A percentile compares a stretch with the other conserved stretches of the same genome.
Evolutionary conservation across 2,888 invertebrate species (phyloP).

Genomic region (Pollenia labialis): DNA sequence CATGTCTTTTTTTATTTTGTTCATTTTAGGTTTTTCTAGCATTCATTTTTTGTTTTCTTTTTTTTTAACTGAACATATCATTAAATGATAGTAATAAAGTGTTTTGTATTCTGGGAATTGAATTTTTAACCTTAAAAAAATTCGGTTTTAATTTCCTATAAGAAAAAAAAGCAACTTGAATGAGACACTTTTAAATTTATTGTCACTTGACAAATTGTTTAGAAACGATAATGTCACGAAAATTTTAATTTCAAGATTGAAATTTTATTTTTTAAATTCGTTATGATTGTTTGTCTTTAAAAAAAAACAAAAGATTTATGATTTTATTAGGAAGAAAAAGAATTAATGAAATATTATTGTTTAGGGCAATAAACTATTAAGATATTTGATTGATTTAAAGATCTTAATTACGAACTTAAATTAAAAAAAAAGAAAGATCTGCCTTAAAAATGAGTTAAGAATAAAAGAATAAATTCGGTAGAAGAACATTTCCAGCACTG

Average conservation of each 20-base stretch:
- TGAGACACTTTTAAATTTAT: conserved; percentile 35
- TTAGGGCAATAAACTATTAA: background rate
- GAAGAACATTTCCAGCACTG: too few species aligned
- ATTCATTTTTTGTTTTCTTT: background rate
- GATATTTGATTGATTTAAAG: too few species aligned
- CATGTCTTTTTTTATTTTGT: conserved; percentile 34
- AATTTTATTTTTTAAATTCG: conserved; percentile 28
- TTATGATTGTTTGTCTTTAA: background rate
- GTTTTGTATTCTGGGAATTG: conserved; percentile 48
- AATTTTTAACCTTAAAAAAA: conserved; percentile 3
- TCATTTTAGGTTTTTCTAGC: conserved; percentile 17
- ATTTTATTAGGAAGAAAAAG: background rate
- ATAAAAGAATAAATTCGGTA: too few species aligned
- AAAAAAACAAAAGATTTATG: conserved; percentile 15
- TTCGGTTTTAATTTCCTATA: too few species aligned
- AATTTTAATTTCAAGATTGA: conserved; percentile 47
- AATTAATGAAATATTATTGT: conserved; percentile 7
- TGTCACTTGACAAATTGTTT: conserved; percentile 59
- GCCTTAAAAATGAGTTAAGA: too few species aligned
- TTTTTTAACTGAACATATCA: background rate
- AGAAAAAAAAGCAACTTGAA: background rate
- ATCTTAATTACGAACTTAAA: too few species aligned
- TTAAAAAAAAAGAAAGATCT: too few species aligned
- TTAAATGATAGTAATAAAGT: conserved; percentile 42
- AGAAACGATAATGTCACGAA: conserved; percentile 39